These are phyloP conservation scores for Zaprionus vittiger DNA, from an alignment of 1,140 invertebrate genomes.

Conservation along the genomic window DNA sequence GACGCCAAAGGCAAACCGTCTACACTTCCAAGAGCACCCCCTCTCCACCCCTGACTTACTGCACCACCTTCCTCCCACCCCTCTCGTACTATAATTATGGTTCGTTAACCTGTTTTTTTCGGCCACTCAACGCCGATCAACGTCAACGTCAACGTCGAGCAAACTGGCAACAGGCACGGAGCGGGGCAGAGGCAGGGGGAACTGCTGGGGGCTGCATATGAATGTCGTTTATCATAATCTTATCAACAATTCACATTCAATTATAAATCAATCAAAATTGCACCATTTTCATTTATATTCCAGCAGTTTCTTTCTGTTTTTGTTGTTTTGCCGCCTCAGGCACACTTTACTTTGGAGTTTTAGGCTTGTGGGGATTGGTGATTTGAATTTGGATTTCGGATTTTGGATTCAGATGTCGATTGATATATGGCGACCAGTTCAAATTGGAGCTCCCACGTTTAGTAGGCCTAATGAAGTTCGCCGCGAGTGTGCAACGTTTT, in stretches of 20 bases:
- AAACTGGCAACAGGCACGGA: constrained; percentile 36
- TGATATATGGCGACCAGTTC: constrained; percentile 66
- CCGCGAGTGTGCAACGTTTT: constrained; percentile 13
- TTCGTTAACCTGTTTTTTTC: constrained; percentile 75
- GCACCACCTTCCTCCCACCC: not conserved
- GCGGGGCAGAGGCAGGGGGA: too few relatives aligned
- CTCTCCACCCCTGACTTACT: not conserved
- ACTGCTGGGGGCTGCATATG: constrained; percentile 54
- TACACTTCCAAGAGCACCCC: constrained; percentile 32
- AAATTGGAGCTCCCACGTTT: constrained; percentile 69
- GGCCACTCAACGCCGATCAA: constrained; percentile 59
- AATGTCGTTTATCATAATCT: constrained; percentile 83
- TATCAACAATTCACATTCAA: constrained; percentile 83
- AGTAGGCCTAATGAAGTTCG: constrained; percentile 57
- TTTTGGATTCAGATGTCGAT: constrained; percentile 42
- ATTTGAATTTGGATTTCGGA: constrained; percentile 37
- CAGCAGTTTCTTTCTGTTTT: constrained; percentile 46
- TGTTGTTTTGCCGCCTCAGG: constrained; percentile 65
- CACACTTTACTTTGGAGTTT: constrained; percentile 57
- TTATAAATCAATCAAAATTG: constrained; percentile 83
- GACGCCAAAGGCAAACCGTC: constrained; percentile 63
- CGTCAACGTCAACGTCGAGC: constrained; percentile 51
- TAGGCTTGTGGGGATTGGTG: constrained; percentile 13
- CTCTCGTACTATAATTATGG: constrained; percentile 36
- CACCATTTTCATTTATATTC: constrained; percentile 79